Percentiles rank a stretch among this genome's conserved stretches.
These are phyloP conservation scores for Carterocephalus palaemon DNA, from an alignment of 2,888 invertebrate genomes.

Conservation along the genomic window DNA sequence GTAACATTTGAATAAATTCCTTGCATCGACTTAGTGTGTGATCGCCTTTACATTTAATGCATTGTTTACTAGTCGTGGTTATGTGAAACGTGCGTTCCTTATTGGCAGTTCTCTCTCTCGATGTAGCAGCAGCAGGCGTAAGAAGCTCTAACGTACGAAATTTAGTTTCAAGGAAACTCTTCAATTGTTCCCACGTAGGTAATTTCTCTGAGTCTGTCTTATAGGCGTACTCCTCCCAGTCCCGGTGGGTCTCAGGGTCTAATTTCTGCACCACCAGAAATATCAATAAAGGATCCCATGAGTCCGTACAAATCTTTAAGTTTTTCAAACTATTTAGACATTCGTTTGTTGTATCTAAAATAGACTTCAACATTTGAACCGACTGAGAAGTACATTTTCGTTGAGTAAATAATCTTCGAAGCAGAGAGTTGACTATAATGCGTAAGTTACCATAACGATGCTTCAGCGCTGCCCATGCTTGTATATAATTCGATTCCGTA, in stretches of 20 bases:
- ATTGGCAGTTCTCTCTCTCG: not conserved
- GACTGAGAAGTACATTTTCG: constrained; percentile 12
- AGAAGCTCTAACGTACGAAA: constrained; percentile 26
- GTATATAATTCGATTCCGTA: no score
- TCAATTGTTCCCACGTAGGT: constrained; percentile 24
- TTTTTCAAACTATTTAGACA: constrained; percentile 32
- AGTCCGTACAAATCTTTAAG: constrained; percentile 27
- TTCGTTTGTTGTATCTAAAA: constrained; percentile 28
- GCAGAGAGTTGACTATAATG: no score
- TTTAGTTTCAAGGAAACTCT: constrained; percentile 23
- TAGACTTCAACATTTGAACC: constrained; percentile 4
- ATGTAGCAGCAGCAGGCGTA: not conserved
- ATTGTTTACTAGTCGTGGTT: not conserved
- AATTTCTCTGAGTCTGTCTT: constrained; percentile 21
- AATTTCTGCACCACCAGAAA: constrained; percentile 32
- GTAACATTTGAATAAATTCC: no score
- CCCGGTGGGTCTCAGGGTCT: constrained; percentile 33
- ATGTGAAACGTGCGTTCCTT: constrained; percentile 14
- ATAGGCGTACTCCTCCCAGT: constrained; percentile 30
- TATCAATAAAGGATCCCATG: constrained; percentile 34
- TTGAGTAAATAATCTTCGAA: constrained; percentile 15
- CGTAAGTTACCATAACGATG: no score
- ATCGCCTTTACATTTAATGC: not conserved
- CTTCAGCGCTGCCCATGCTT: no score
- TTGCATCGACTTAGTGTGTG: constrained; percentile 21